Base-by-base conservation (phyloP, 1,140 invertebrate species). In the Eupeodes corollae region DNA sequence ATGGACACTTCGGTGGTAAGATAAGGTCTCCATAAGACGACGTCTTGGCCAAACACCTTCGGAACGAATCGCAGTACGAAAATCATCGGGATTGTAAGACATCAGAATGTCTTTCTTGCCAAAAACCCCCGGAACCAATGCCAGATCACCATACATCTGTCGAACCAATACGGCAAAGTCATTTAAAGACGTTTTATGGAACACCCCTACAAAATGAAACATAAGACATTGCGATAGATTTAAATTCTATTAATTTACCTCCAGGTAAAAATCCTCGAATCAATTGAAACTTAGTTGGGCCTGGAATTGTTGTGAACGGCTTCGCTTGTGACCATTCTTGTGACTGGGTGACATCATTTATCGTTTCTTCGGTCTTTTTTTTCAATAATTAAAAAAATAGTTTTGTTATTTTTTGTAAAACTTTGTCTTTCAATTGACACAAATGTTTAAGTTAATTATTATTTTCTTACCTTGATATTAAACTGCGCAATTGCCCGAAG, bases 1-100 rank as follows among this genome's bases (percentile, higher is more conserved):
- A 21, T 59, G 52, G 0, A 58, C 54, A 12, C 14, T 46, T 12
- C 64, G 58, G 31, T 56, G 63, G n/a, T 68, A 62, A 11, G 54
- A 51, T 3, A 66, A 26, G 12, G 56, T 52, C 9, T 54, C 37
- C 6, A 68, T 56, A 34, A 52, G 53, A 2, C 59, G 54, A 19
- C 65, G 42, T 13, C 55, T 43, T 0, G 68, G 68, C 52, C 46
- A 63, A 46, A 53, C 51, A 5, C 64, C 64, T 45, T 67, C 64
- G 1, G 61, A 56, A 0, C 64, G 58, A 16, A 63, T 63, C 10
- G 61, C 30, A 2, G 21, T 50, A 37, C 49, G 53, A 47, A 63
- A 67, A 15, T 69, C 67, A 9, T 47, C 31, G 0, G 64, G 61
- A 50, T 66, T 62, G 46, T 56, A 54, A 6, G 53, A 60, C 14